A percentile compares a stretch with the other conserved stretches of the same genome.
Conservation (phyloP, 2,113 vertebrate genomes). For the Machaerirhynchus nigripectus region DNA sequence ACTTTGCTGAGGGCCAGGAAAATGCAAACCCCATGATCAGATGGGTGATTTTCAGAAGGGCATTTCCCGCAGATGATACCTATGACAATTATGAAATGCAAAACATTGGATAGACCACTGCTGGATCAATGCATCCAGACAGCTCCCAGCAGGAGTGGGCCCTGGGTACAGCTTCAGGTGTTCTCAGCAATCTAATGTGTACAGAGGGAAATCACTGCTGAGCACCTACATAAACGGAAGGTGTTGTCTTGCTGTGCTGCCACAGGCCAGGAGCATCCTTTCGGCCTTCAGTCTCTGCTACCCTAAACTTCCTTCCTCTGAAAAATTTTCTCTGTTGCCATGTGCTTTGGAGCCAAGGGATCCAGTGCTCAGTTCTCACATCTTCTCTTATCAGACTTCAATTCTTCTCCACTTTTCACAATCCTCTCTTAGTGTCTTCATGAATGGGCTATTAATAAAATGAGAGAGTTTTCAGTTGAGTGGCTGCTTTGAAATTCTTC, state of each 20-base stretch:
- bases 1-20: neutral
- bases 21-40: neutral
- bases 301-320: neutral
- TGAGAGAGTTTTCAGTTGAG: neutral
- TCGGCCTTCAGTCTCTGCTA: neutral
- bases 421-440: neutral
- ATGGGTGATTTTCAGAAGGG: neutral
- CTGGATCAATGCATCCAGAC: neutral
- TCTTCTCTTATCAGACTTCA: neutral
- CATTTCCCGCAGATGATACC: neutral
- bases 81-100: neutral
- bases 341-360: neutral
- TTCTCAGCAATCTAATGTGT: neutral
- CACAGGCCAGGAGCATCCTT: neutral
- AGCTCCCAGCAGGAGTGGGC: neutral
- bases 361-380: neutral
- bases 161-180: neutral
- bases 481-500: slow-evolving; percentile 40
- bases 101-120: neutral
- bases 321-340: neutral
- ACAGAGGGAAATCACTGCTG: neutral
- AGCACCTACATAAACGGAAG: neutral
- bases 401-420: neutral
- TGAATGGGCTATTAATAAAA: slow-evolving; percentile 28
- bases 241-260: neutral